Base-by-base conservation (phyloP, 2,113 vertebrate species). In the Nesogale talazaci region DNA sequence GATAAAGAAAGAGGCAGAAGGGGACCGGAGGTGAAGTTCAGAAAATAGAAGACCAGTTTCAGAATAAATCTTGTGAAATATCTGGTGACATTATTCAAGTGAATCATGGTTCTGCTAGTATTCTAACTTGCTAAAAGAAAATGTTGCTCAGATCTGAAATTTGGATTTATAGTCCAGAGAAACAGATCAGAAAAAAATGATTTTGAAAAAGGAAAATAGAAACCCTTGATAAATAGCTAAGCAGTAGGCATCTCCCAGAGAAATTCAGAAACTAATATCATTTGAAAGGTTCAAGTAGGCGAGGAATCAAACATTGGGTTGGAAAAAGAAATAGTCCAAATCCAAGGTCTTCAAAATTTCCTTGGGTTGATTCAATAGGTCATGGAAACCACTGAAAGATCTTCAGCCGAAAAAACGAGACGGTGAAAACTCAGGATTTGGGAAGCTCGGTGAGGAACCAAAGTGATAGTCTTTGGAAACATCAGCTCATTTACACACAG, bases 391-490 rank as follows among this genome's bases (percentile, higher is more conserved):
- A 0, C 17, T 14, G 52, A 38, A 25, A 63, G 52, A 17, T 4
- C 20, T 29, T 59, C n/a, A 12, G 9, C 17, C 17, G 23, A 52
- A 75, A 19, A 25, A 63, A 25, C 1, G 2, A 6, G 12, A 27
- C 1, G 14, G 36, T 25, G 31, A 61, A 34, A 40, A 74, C 27
- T 86, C 20, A 36, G 75, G 67, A 22, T 11, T 42, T 29, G 23
- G 57, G 31, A 31, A 31, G 14, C 1, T 9, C 20, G 17, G 3
- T 57, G 31, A 15, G 57, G 67, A 12, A 3, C 8, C 16, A 16
- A 1, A 59, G 38, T 5, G 1, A 12, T 0, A 15, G 8, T n/a
- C 34, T 46, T 34, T 22, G 1, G 2, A 1, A 31, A 31, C 80
- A 57, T 40, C 12, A 8, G 67, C 61, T 69, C 27, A 2, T 9